Base-by-base conservation (phyloP, 2,888 invertebrate genomes). In the Coelopa pilipes region DNA sequence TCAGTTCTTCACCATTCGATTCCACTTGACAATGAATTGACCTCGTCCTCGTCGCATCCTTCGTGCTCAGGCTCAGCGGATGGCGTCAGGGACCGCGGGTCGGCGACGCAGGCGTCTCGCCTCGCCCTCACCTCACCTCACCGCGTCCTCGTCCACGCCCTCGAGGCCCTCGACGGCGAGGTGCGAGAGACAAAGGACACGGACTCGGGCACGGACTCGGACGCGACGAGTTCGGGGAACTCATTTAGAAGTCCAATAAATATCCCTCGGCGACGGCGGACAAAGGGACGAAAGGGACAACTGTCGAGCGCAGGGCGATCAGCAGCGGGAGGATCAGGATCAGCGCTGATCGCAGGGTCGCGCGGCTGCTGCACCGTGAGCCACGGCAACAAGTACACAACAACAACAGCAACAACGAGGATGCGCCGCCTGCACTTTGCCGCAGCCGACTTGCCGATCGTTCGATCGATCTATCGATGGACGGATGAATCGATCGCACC, bases 361-460 rank as follows among this genome's bases (percentile, higher is more conserved):
- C 13, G n/a, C 2, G 53, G n/a, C 3, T n/a, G 53, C 13, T 1
- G 53, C 5, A 53, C 34, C 34, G 34, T 34, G 34, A 34, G 7
- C 4, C 34, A 2, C 4, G 7, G 4, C 4, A 34, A 34, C 34
- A 34, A 34, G 4, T 34, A 34, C 34, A 59, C 21, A 24, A 59
- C 12, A 19, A 59, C 4, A 59, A 24, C 57, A 21, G 19, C 55
- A 59, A 21, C 57, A 59, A 0, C 19, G 19, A 59, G 21, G 19
- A 21, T 11, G 2, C 34, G 34, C 34, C 34, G 2, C 4, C 7
- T 34, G 34, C 7, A 2, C 34, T 34, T 7, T 50, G 60, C 74
- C 78, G 79, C 81, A 66, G 65, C 80, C 78, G 80, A 82, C 76
- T 62, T 76, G 62, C 45, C 57, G 55, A 67, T 73, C 69, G 71